Percentiles rank a stretch among this genome's conserved stretches.
phyloP scores from a whole-genome alignment of 2,888 invertebrate genomes.

The Cantharis rufa region DNA sequence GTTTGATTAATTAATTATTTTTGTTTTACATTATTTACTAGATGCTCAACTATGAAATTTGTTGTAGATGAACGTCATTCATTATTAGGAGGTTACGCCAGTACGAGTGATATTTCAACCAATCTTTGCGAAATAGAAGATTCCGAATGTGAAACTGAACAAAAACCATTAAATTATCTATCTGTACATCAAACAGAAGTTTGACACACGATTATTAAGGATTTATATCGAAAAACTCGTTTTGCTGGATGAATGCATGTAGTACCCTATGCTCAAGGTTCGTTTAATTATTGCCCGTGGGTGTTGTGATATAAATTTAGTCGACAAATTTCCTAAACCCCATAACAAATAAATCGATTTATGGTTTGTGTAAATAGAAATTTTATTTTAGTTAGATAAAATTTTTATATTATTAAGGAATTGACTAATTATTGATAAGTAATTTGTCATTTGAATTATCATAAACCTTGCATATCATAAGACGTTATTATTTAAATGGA shows the following conservation, averaged over 20 bases:
- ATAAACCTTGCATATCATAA: slow-evolving; percentile 49
- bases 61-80: slow-evolving; percentile 73
- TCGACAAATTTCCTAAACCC: slow-evolving; percentile 21
- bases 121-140: slow-evolving; percentile 92
- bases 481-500: slow-evolving; percentile 17
- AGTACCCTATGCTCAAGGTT: slow-evolving; percentile 15
- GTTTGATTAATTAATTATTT: neutral
- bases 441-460: slow-evolving; percentile 42
- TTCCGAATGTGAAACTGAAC: slow-evolving; percentile 71
- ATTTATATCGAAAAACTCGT: slow-evolving; percentile 41
- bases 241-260: slow-evolving; percentile 48
- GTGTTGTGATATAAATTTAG: slow-evolving; percentile 22
- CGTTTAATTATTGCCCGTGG: slow-evolving; percentile 37
- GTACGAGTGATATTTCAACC: slow-evolving; percentile 85
- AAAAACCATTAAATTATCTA: slow-evolving; percentile 54
- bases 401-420: slow-evolving; percentile 34
- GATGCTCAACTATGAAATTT: neutral
- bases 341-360: neutral
- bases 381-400: slow-evolving; percentile 4
- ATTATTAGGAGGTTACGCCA: slow-evolving; percentile 68
- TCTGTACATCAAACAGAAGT: slow-evolving; percentile 55
- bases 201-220: slow-evolving; percentile 43
- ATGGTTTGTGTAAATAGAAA: slow-evolving; percentile 8
- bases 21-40: neutral
- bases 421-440: slow-evolving; percentile 36